Base-by-base conservation (phyloP, 1,140 invertebrate genomes). In the Arctopsyche grandis region DNA sequence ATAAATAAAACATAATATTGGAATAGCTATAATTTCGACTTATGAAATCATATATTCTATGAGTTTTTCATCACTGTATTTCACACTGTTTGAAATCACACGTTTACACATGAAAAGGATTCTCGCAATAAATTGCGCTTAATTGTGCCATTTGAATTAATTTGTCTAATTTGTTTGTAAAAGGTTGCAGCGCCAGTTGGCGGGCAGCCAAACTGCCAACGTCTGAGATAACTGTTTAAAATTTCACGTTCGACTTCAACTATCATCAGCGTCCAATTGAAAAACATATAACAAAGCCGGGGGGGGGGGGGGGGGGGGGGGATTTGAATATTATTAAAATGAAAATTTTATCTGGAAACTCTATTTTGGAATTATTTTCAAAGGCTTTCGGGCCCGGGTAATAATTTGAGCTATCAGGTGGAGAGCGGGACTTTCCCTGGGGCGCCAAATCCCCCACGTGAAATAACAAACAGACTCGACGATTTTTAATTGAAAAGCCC, bases 401-500 rank as follows among this genome's bases (percentile, higher is more conserved):
- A 66, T 66, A 66, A 66, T 66, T 66, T 26, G 63, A 66, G 63
- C 63, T 66, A 66, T 66, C 63, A 66, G 63, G 63, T 66, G 63
- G 24, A 22, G 19, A 66, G 21, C 24, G 24, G 5, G 24, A 10
- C 7, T 22, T 66, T 66, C 63, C 63, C 52, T n/a, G n/a, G 26
- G 74, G 74, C 38, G 9, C 22, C 21, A 77, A 77, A 77, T 69
- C 76, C 69, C 22, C 69, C 9, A 69, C 63, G 76, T 69, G 69
- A 77, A 77, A 77, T 56, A 77, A 77, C 76, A 77, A 77, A 77
- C 76, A 69, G 74, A 71, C 38, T 78, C 76, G 77, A 19, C 60
- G 46, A 71, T 81, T 81, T 81, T 81, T 81, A 81, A 81, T 81
- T 81, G 80, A 66, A 81, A 79, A 56, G 26, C 73, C 56, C 56